Conservation (phyloP, 2,113 vertebrate genomes). For the mouse (Mus musculus) region GRCm39 chr14:30309501-30310000, state of each 20-base stretch:
- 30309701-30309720: not conserved
- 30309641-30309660: not conserved
- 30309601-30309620: not conserved
- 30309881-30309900: no score
- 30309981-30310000: no score
- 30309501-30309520: not conserved
- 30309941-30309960: no score
- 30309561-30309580: not conserved
- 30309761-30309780: no score
- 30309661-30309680: not conserved
- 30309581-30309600: not conserved
- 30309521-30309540: not conserved
- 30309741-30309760: not conserved
- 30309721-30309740: not conserved
- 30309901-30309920: no score
- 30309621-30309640: not conserved
- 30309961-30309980: no score
- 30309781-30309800: no score
- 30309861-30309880: no score
- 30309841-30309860: no score
- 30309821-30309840: no score
- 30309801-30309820: no score
- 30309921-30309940: no score
- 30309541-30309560: not conserved
- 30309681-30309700: not conserved